Percentiles rank a stretch among this genome's conserved stretches.
Evolutionary conservation across 2,888 invertebrate species (phyloP).

Genomic region (Petrolisthes manimaculis): DNA sequence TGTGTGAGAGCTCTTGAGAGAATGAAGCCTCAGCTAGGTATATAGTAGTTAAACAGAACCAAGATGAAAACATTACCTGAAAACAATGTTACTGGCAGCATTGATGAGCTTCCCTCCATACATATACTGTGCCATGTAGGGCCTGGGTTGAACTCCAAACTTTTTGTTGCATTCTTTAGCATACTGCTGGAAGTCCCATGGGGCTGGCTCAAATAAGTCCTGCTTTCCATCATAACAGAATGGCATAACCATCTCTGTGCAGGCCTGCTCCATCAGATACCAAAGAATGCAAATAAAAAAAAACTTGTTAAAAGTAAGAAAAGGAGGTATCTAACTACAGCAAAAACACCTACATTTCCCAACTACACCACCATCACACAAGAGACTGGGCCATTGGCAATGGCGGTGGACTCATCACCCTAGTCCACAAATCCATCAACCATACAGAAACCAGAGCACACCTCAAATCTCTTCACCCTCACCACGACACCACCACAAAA

Average conservation of each 20-base stretch:
- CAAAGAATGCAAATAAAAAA: too few species aligned
- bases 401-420: too few species aligned
- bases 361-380: too few species aligned
- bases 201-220: constrained; percentile 85
- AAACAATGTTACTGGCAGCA: constrained; percentile 75
- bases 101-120: constrained; percentile 86
- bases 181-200: constrained; percentile 81
- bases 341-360: too few species aligned
- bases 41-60: not conserved
- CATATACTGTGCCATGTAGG: constrained; percentile 78
- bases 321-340: too few species aligned
- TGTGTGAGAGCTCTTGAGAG: too few species aligned
- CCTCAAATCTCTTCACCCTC: not conserved
- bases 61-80: constrained; percentile 69
- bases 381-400: too few species aligned
- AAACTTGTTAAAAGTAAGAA: too few species aligned
- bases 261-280: constrained; percentile 75
- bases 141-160: constrained; percentile 79
- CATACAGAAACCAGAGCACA: too few species aligned
- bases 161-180: constrained; percentile 79
- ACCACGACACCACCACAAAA: not conserved
- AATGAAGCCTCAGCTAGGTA: too few species aligned
- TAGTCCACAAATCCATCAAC: too few species aligned
- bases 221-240: constrained; percentile 82
- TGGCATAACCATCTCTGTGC: constrained; percentile 98